Base-by-base conservation (phyloP, 2,113 vertebrate genomes). In the Salvelinus fontinalis region DNA sequence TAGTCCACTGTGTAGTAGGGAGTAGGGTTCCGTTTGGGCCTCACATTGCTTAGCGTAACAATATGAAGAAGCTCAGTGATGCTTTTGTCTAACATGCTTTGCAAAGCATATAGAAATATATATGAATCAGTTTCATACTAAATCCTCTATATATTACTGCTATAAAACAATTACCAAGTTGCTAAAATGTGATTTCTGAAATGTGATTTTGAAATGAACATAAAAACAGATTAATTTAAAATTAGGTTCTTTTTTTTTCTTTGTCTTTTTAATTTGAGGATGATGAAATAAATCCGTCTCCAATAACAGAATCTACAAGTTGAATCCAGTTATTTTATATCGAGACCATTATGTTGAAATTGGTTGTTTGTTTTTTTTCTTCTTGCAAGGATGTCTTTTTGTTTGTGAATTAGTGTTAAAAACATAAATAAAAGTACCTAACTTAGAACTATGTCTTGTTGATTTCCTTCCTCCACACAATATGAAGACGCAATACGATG, bases 371-470 rank as follows among this genome's bases (percentile, higher is more conserved):
- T n/a, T n/a, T n/a, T 82, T 9, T 64, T 64, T 2, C 57, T 74
- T 75, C 67, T 84, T 75, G 48, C 67, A 84, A 78, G 76, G 67
- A 57, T 81, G 80, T 86, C 77, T 71, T 65, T 90, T 83, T 82
- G 89, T 91, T 93, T 92, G 81, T 87, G 81, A 85, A 79, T 79
- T 87, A 85, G 60, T 91, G 73, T 84, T 81, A 87, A 78, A 84
- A 90, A 87, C 81, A 74, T 91, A 78, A 93, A 93, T 94, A 91
- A 94, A 94, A 93, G 90, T 94, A 87, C 90, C 92, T 92, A 92
- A 91, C 86, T 90, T 91, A 91, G 86, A 90, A 90, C 87, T 90
- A 78, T 80, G 86, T 20, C 12, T 65, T 67, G 54, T 64, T 75
- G n/a, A 0, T 48, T 26, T 68, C 8, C 22, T n/a, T 74, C 14